Base-by-base conservation (phyloP, 2,797 vertebrate species). In the Thaleichthys pacificus region DNA sequence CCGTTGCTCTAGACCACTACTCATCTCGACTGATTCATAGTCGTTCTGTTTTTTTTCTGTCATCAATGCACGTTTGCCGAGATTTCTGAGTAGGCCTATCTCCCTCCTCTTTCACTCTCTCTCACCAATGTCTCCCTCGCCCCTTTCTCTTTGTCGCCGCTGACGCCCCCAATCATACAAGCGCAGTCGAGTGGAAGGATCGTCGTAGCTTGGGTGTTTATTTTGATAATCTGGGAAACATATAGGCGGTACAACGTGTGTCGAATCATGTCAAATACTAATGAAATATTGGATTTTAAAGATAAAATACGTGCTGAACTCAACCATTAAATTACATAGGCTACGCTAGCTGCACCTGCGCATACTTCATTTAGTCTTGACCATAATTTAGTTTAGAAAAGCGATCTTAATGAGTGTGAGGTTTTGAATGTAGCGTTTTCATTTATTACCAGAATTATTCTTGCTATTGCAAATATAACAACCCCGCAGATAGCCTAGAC, bases 121-220 rank as follows among this genome's bases (percentile, higher is more conserved):
- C 72, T 68, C 22, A 85, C 86, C 86, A 24, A 42, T 15, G 51
- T 21, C 15, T 51, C 69, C 26, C 38, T 71, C 69, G 28, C 69
- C 71, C 62, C 64, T 28, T 24, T 51, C 84, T 76, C 88, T 89
- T 92, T 90, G 89, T 92, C 73, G 79, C 83, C 86, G 85, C 80
- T 88, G 82, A 80, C 73, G 85, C 86, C 86, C 90, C 89, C 89
- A 76, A 76, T 90, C 91, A 86, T 84, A 81, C 88, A 89, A 91
- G 87, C 87, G 64, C 90, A 88, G 83, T 73, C 86, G 82, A 84
- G 84, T 83, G 86, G 87, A 76, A 38, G 38, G 56, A 61, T 38
- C 19, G 49, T 65, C 19, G 68, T 49, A 70, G 65, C 74, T 70
- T 38, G 32, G 28, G 66, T 30, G 22, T 54, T 28, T 66, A 66